Conservation (phyloP, 2,888 invertebrate species). For the Pristionchus fissidentatus region DNA sequence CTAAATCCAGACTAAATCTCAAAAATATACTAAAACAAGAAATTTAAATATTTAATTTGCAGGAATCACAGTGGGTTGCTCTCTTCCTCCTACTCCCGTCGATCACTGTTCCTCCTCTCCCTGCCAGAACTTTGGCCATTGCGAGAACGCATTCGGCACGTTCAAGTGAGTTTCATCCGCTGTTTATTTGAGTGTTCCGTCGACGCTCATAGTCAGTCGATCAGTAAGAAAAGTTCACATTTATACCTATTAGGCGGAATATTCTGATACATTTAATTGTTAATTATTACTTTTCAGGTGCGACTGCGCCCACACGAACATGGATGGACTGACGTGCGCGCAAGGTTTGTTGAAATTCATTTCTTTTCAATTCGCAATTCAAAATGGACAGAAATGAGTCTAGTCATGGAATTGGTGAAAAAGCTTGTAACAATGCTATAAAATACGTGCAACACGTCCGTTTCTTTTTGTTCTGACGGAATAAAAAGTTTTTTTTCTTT, state of each 20-base stretch:
- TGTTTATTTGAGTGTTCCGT: neutral
- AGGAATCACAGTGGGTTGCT: slow-evolving; percentile 65
- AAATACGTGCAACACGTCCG: neutral
- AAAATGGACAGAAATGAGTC: no score
- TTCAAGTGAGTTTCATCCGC: neutral
- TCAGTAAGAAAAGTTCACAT: no score
- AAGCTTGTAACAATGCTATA: no score
- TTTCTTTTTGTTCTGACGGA: no score
- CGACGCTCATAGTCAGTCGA: no score
- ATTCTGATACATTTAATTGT: no score
- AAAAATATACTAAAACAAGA: neutral
- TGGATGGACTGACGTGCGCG: slow-evolving; percentile 67
- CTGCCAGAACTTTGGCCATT: slow-evolving; percentile 70
- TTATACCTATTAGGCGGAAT: no score
- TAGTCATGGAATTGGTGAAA: no score
- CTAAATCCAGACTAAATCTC: no score
- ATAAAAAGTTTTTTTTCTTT: neutral
- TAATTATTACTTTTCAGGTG: slow-evolving; percentile 58
- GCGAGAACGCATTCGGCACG: slow-evolving; percentile 52
- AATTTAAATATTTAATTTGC: neutral
- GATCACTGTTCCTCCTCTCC: slow-evolving; percentile 67
- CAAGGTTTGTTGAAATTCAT: neutral
- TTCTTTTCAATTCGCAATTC: no score
- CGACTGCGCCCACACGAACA: slow-evolving; percentile 69
- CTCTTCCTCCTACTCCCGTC: slow-evolving; percentile 50